Evolutionary conservation across 2,797 vertebrate genomes (phyloP).

Genomic region (Thalassophryne amazonica): DNA sequence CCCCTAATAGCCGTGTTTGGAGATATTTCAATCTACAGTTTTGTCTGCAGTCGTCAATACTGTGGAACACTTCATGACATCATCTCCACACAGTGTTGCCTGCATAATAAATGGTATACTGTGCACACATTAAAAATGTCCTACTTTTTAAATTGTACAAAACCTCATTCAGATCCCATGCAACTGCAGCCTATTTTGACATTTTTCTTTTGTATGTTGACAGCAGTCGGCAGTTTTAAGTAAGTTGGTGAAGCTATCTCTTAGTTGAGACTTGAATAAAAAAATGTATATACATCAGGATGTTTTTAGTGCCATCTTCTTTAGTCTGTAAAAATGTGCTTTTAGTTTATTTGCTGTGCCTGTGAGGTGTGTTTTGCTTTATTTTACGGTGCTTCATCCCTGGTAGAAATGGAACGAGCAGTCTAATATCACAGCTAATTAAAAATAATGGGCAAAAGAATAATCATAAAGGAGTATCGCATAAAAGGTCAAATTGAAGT

Average conservation of each 20-base stretch:
- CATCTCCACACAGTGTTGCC: conserved; percentile 51
- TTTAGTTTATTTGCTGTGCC: neutral
- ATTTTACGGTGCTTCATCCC: too few species aligned
- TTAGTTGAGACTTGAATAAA: conserved; percentile 81
- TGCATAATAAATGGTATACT: conserved; percentile 52
- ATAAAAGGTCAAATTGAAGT: too few species aligned
- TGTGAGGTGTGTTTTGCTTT: neutral
- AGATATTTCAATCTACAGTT: conserved; percentile 52
- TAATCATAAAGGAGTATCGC: too few species aligned
- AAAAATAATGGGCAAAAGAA: too few species aligned
- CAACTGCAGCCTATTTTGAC: conserved; percentile 65
- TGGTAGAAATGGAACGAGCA: too few species aligned
- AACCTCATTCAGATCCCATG: conserved; percentile 54
- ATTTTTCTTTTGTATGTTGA: conserved; percentile 60
- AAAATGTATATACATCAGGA: conserved; percentile 77
- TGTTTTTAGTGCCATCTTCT: conserved; percentile 49
- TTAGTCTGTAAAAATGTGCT: neutral
- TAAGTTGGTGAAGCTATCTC: conserved; percentile 77
- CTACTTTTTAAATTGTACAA: conserved; percentile 25
- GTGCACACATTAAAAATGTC: conserved; percentile 58
- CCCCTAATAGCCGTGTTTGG: conserved; percentile 60
- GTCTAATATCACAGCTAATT: too few species aligned
- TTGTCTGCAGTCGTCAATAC: conserved; percentile 58
- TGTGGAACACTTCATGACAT: conserved; percentile 52
- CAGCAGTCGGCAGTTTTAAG: conserved; percentile 77